Evolutionary conservation across 2,113 vertebrate species (phyloP).

Genomic region (Amblyornis subalaris): DNA sequence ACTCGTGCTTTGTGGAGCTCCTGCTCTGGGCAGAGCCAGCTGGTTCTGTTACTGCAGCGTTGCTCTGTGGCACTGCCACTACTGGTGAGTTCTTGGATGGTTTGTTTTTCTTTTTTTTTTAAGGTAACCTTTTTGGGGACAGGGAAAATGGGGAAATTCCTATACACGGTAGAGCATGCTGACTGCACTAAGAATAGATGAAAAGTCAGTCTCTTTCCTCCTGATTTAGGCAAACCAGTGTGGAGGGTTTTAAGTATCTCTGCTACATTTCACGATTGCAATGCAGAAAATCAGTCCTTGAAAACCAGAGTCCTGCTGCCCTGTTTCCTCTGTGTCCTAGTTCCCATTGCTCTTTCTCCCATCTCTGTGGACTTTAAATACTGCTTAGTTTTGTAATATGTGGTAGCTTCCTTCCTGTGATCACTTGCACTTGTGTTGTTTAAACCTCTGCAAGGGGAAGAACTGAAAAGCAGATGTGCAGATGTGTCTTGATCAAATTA

Average conservation of each 20-base stretch:
- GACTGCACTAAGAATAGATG: not conserved
- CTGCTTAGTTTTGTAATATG: not conserved
- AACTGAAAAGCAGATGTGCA: not conserved
- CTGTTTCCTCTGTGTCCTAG: not conserved
- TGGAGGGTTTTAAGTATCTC: not conserved
- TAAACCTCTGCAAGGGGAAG: not conserved
- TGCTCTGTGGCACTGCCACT: not conserved
- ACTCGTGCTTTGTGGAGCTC: not conserved
- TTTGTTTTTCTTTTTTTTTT: not conserved
- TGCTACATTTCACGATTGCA: not conserved
- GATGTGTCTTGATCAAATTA: not conserved
- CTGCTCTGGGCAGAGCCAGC: not conserved
- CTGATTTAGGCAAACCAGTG: not conserved
- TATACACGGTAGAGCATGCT: not conserved
- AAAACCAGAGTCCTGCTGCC: not conserved
- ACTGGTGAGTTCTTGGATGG: not conserved
- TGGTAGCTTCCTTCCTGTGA: not conserved
- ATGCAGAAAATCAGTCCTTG: not conserved
- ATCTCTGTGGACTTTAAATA: not conserved
- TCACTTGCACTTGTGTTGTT: not conserved
- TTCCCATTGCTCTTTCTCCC: not conserved
- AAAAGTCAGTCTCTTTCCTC: not conserved
- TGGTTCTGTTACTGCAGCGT: not conserved
- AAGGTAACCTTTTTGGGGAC: not conserved
- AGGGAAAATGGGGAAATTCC: not conserved